phyloP scores from a whole-genome alignment of 1,140 invertebrate genomes.

The Chrysomallon squamiferum region DNA sequence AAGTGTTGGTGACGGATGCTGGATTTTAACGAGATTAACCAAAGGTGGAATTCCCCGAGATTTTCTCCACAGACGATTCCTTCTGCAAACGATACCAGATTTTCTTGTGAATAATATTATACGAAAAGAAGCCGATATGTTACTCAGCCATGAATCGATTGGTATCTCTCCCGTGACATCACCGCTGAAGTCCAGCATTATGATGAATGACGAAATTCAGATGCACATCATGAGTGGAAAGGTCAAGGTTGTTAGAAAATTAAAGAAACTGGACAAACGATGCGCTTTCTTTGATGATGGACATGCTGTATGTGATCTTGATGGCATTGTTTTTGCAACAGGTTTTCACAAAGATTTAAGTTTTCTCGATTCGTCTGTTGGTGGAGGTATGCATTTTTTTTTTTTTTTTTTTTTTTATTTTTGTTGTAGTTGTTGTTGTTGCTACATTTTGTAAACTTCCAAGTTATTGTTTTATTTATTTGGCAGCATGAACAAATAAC shows the following conservation, averaged over 20 bases:
- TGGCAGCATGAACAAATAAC: too few species aligned
- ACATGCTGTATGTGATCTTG: not conserved
- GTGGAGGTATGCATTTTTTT: not conserved
- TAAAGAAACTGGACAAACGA: not conserved
- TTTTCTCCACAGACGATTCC: not conserved
- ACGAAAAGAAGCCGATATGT: not conserved
- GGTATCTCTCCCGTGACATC: not conserved
- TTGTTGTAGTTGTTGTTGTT: too few species aligned
- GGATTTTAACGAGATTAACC: not conserved
- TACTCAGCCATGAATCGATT: not conserved
- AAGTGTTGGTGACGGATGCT: not conserved
- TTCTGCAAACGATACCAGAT: not conserved
- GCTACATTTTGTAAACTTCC: too few species aligned
- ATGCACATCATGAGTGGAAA: not conserved
- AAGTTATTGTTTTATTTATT: too few species aligned
- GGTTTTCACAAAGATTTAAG: not conserved
- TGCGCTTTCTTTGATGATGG: not conserved
- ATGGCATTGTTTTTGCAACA: not conserved
- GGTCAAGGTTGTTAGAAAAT: not conserved
- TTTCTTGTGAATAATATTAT: not conserved
- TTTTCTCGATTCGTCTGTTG: not conserved
- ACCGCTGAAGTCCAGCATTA: not conserved
- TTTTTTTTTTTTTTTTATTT: too few species aligned
- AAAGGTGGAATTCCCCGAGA: not conserved
- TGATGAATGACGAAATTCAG: slow-evolving; percentile 2